These are phyloP conservation scores for Choreutis nemorana DNA, from an alignment of 2,888 invertebrate species.

Conservation along the genomic window DNA sequence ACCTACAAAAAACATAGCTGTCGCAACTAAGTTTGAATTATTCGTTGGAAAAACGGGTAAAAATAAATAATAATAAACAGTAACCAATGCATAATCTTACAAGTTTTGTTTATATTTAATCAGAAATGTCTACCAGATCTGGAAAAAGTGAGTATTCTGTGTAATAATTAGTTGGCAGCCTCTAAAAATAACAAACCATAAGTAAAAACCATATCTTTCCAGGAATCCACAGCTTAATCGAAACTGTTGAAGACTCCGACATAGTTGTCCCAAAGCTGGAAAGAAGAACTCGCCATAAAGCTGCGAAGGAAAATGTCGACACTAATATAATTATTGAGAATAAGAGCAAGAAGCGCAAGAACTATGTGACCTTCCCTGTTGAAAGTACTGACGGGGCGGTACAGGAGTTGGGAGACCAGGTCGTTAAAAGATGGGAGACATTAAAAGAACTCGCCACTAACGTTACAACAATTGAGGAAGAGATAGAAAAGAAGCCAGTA, in stretches of 20 bases:
- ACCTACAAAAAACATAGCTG: too few species aligned
- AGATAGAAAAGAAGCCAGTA: slow-evolving; percentile 14
- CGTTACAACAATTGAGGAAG: slow-evolving; percentile 9
- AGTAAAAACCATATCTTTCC: slow-evolving; percentile 14
- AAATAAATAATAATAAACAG: not conserved
- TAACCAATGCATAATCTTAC: not conserved
- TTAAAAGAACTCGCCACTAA: slow-evolving; percentile 28
- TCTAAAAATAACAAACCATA: slow-evolving; percentile 3
- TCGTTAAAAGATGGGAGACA: slow-evolving; percentile 21
- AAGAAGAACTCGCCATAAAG: slow-evolving; percentile 32
- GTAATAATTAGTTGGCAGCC: too few species aligned
- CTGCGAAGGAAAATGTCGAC: slow-evolving; percentile 25
- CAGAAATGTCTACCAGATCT: slow-evolving; percentile 48
- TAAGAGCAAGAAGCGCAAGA: slow-evolving; percentile 28
- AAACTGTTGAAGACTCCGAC: slow-evolving; percentile 16
- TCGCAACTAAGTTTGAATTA: slow-evolving; percentile 4
- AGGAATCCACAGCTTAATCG: slow-evolving; percentile 38
- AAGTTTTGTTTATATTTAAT: not conserved
- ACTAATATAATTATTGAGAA: slow-evolving; percentile 12
- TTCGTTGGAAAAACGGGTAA: not conserved
- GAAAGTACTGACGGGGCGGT: slow-evolving; percentile 19
- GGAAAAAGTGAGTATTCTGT: slow-evolving; percentile 41
- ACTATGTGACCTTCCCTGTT: slow-evolving; percentile 42
- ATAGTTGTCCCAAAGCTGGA: slow-evolving; percentile 18
- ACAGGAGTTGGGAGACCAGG: slow-evolving; percentile 12